A percentile compares a stretch with the other conserved stretches of the same genome.
phyloP scores from a whole-genome alignment of 2,113 vertebrate genomes.

The Morone chrysops region DNA sequence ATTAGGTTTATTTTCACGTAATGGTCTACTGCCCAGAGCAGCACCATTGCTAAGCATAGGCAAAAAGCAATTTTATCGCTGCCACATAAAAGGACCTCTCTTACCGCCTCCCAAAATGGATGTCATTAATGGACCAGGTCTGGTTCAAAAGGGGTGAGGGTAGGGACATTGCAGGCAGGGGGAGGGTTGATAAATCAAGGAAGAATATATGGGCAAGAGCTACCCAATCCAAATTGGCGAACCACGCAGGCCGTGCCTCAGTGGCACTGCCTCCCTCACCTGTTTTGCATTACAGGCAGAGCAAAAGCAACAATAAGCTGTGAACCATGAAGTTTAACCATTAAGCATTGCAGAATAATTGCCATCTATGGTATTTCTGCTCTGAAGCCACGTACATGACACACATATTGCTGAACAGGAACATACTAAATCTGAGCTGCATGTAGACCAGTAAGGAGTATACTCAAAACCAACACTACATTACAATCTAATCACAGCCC shows the following conservation, averaged over 20 bases:
- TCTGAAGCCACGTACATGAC: constrained; percentile 72
- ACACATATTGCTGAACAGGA: constrained; percentile 34
- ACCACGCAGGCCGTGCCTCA: constrained; percentile 40
- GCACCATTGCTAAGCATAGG: constrained; percentile 74
- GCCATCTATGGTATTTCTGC: constrained; percentile 79
- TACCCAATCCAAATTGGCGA: constrained; percentile 67
- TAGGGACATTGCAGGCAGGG: constrained; percentile 58
- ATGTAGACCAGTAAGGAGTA: constrained; percentile 14
- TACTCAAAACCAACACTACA: not conserved
- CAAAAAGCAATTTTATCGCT: constrained; percentile 78
- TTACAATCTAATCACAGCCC: constrained; percentile 5
- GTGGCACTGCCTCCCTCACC: constrained; percentile 68
- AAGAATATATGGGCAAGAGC: constrained; percentile 57
- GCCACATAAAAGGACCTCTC: constrained; percentile 72
- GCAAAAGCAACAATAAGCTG: constrained; percentile 59
- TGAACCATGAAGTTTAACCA: constrained; percentile 84
- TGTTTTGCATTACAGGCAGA: constrained; percentile 72
- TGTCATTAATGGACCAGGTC: constrained; percentile 82
- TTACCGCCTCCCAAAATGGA: constrained; percentile 68
- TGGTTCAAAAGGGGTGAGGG: constrained; percentile 71
- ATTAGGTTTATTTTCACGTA: constrained; percentile 83
- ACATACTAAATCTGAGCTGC: constrained; percentile 32
- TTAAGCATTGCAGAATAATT: constrained; percentile 84
- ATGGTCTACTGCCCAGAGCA: constrained; percentile 76
- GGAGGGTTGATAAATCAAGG: constrained; percentile 46